Evolutionary conservation across 37 sponge, comb jelly and placozoan species (phyloP).

Genomic region (Haliclona indistincta): DNA sequence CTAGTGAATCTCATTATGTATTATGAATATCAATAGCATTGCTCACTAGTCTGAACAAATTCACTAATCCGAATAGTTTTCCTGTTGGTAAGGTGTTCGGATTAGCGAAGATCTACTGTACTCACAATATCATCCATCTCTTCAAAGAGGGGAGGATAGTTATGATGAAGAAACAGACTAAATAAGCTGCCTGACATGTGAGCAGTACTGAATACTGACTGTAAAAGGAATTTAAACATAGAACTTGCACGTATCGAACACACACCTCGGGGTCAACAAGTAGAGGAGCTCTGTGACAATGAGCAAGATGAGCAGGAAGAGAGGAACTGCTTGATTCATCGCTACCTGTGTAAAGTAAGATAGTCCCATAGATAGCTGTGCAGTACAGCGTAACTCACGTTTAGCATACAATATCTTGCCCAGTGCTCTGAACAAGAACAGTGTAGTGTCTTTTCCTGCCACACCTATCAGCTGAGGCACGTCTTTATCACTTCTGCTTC

Average conservation of each 20-base stretch:
- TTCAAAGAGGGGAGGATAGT: slow-evolving; percentile 62
- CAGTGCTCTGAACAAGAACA: slow-evolving; percentile 84
- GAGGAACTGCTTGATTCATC: no score
- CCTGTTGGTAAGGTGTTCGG: background rate
- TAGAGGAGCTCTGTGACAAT: slow-evolving; percentile 40
- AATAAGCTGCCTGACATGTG: slow-evolving; percentile 66
- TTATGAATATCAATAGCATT: background rate
- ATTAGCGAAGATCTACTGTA: no score
- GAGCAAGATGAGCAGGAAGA: slow-evolving; percentile 46
- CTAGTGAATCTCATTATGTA: background rate
- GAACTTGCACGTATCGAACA: background rate
- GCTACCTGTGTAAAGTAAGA: background rate
- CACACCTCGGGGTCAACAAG: slow-evolving; percentile 69
- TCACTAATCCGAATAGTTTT: background rate
- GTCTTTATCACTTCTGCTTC: background rate
- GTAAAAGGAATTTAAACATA: background rate
- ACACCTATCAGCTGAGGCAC: background rate
- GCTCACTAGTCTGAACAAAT: background rate
- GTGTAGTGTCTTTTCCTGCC: slow-evolving; percentile 48
- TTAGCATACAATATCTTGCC: slow-evolving; percentile 91
- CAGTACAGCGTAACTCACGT: slow-evolving; percentile 20
- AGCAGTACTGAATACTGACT: slow-evolving; percentile 73
- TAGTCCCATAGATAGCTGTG: background rate
- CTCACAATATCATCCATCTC: slow-evolving; percentile 73
- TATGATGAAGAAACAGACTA: slow-evolving; percentile 78